Percentiles rank a stretch among this genome's conserved stretches.
These are phyloP conservation scores for Oscheius sp. DNA, from an alignment of 2,888 invertebrate species.

Conservation along the genomic window DNA sequence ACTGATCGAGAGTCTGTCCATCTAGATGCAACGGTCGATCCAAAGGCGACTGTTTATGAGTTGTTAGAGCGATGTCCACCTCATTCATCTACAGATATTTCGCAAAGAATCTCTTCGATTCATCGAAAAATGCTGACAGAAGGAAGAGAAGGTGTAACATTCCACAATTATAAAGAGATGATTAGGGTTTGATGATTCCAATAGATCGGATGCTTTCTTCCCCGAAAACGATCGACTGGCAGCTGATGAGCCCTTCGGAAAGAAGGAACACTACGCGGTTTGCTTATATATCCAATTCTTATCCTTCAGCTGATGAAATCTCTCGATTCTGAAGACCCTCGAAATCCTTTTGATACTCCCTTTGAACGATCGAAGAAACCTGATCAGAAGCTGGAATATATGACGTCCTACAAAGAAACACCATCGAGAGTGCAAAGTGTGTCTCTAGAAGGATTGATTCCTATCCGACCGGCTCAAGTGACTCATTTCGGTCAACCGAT, in stretches of 20 bases:
- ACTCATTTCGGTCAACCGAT: slow-evolving; percentile 13
- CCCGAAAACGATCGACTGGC: slow-evolving; percentile 44
- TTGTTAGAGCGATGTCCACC: slow-evolving; percentile 45
- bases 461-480: slow-evolving; percentile 30
- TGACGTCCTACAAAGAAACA: background rate
- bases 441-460: background rate
- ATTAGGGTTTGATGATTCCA: slow-evolving; percentile 25
- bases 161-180: too few relatives aligned
- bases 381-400: background rate
- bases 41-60: slow-evolving; percentile 41
- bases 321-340: slow-evolving; percentile 49
- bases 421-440: too few relatives aligned
- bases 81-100: slow-evolving; percentile 34
- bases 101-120: slow-evolving; percentile 42
- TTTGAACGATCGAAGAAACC: background rate
- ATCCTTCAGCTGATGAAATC: slow-evolving; percentile 49
- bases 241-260: slow-evolving; percentile 34
- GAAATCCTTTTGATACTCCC: slow-evolving; percentile 41
- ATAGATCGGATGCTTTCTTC: slow-evolving; percentile 42
- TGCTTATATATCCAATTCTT: background rate
- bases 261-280: slow-evolving; percentile 46
- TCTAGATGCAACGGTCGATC: slow-evolving; percentile 49
- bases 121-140: slow-evolving; percentile 40
- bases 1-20: slow-evolving; percentile 34
- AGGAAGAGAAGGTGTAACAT: slow-evolving; percentile 37